phyloP scores from a whole-genome alignment of 2,888 invertebrate genomes.

The Hypselothyrea guttata region DNA sequence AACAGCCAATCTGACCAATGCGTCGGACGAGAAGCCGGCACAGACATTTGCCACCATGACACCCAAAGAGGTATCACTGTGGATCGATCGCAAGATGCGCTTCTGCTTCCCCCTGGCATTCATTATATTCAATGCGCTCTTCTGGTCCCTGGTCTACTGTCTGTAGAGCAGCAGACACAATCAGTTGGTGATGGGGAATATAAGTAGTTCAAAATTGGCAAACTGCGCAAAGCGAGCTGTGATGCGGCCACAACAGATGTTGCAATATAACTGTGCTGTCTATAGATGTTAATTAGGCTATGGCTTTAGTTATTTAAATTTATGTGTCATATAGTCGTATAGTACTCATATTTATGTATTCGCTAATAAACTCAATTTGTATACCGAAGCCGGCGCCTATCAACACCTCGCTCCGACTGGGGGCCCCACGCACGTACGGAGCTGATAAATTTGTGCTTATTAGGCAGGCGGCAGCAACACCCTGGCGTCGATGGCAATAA shows the following conservation, averaged over 20 bases:
- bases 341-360: constrained; percentile 33
- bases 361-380: constrained; percentile 35
- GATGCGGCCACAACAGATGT: constrained; percentile 29
- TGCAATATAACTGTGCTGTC: constrained; percentile 27
- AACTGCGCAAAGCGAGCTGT: constrained; percentile 35
- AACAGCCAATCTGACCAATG: constrained; percentile 26
- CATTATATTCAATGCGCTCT: constrained; percentile 90
- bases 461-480: constrained; percentile 40
- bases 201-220: too few relatives aligned
- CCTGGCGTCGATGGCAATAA: constrained; percentile 42
- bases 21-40: constrained; percentile 40
- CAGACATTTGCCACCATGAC: constrained; percentile 88
- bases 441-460: constrained; percentile 74
- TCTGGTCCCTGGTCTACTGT: constrained; percentile 90
- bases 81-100: constrained; percentile 91
- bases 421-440: constrained; percentile 64
- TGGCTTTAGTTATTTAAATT: constrained; percentile 2
- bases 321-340: constrained; percentile 29
- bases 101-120: constrained; percentile 90
- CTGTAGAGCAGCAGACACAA: constrained; percentile 70
- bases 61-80: constrained; percentile 92
- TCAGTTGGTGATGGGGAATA: too few relatives aligned
- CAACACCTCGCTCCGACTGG: constrained; percentile 40
- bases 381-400: constrained; percentile 19
- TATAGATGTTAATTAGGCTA: constrained; percentile 8